Evolutionary conservation across 2,888 invertebrate genomes (phyloP).

Genomic region (Plagodis pulveraria): DNA sequence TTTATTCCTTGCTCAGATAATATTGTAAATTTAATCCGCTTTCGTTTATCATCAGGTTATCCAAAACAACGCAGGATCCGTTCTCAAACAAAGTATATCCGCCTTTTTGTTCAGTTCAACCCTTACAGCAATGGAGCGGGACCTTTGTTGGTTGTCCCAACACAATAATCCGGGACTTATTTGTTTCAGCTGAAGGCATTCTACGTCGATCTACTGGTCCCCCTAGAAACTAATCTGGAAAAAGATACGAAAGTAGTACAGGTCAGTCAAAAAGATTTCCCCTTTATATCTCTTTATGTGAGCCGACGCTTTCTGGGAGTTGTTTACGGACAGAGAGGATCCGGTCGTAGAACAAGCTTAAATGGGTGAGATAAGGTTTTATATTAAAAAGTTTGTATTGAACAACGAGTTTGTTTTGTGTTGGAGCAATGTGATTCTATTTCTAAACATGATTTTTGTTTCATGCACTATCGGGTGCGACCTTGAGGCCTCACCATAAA

Average conservation of each 20-base stretch:
- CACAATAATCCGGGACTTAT: constrained; percentile 49
- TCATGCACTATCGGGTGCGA: no score
- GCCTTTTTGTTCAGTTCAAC: constrained; percentile 36
- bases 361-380: constrained; percentile 60
- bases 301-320: constrained; percentile 52
- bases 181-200: constrained; percentile 94
- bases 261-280: constrained; percentile 83
- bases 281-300: constrained; percentile 63
- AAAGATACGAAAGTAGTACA: constrained; percentile 97
- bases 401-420: no score
- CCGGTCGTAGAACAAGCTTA: constrained; percentile 27
- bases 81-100: constrained; percentile 31
- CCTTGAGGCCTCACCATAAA: no score
- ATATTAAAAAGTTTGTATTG: constrained; percentile 60
- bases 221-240: constrained; percentile 96
- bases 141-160: constrained; percentile 32
- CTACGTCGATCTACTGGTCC: constrained; percentile 96
- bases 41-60: constrained; percentile 28
- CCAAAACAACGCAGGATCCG: constrained; percentile 24
- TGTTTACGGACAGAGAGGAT: constrained; percentile 61
- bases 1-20: not conserved
- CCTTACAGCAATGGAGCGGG: constrained; percentile 25
- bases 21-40: constrained; percentile 12
- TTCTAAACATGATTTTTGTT: no score
- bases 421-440: no score